A percentile compares a stretch with the other conserved stretches of the same genome.
phyloP scores from a whole-genome alignment of 1,140 invertebrate species.

The Lepidurus arcticus region DNA sequence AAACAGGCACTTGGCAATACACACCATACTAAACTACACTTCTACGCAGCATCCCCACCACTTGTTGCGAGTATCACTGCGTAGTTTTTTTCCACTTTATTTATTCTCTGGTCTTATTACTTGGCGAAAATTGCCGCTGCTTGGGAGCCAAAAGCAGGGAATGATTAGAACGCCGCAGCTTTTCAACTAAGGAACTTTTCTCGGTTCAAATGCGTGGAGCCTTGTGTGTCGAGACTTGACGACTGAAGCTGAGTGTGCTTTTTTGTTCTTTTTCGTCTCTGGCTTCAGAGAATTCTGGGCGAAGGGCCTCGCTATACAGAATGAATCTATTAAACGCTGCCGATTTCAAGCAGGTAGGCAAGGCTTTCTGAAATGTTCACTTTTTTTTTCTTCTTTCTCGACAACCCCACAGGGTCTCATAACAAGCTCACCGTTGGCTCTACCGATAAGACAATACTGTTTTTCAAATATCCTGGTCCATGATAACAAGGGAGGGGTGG shows the following conservation, averaged over 20 bases:
- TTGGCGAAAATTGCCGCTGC: too few species aligned
- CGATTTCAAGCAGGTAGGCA: neutral
- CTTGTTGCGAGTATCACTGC: neutral
- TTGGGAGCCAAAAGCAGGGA: neutral
- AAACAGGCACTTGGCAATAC: neutral
- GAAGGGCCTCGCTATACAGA: neutral
- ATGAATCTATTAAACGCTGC: slow-evolving; percentile 15
- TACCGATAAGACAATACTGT: neutral
- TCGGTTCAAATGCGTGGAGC: neutral
- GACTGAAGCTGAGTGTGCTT: neutral
- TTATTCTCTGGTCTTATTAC: too few species aligned
- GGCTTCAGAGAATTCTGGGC: neutral
- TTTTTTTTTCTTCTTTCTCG: neutral
- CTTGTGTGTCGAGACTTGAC: slow-evolving; percentile 4
- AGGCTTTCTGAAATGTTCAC: neutral
- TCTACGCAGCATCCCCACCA: neutral
- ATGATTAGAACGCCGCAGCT: neutral
- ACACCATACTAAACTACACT: too few species aligned
- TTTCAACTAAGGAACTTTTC: neutral
- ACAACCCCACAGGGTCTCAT: neutral
- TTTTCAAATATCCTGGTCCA: neutral
- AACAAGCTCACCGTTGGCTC: slow-evolving; percentile 1
- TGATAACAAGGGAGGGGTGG: neutral
- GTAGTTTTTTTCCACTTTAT: neutral
- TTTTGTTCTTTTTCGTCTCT: neutral